These are phyloP conservation scores for Sanderia malayensis DNA, from an alignment of 30 jellyfish, hydroid and myxozoan genomes.

Conservation along the genomic window DNA sequence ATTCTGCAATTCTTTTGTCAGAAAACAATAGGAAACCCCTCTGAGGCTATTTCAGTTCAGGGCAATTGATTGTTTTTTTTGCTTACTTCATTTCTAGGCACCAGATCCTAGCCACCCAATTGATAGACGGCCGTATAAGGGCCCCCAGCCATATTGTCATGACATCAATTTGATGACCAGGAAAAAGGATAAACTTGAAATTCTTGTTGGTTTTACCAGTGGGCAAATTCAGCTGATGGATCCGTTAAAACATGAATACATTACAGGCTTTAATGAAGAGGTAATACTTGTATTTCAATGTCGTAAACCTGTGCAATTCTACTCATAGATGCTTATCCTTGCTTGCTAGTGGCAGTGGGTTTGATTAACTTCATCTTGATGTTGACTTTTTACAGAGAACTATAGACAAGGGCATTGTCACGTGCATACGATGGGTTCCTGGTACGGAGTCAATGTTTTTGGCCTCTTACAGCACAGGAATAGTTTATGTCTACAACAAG, in stretches of 20 bases:
- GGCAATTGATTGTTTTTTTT: no score
- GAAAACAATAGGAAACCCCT: no score
- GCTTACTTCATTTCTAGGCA: slow-evolving; percentile 55
- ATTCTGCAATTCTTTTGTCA: no score
- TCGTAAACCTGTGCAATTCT: no score
- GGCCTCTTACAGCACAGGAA: slow-evolving; percentile 81
- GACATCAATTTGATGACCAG: slow-evolving; percentile 87
- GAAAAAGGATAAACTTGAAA: slow-evolving; percentile 63
- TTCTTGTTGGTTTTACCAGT: slow-evolving; percentile 87
- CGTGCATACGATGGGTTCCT: slow-evolving; percentile 94
- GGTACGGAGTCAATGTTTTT: slow-evolving; percentile 81
- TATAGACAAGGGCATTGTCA: slow-evolving; percentile 84
- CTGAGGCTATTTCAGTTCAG: no score
- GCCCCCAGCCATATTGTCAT: slow-evolving; percentile 97
- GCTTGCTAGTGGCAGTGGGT: no score
- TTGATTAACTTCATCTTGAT: no score
- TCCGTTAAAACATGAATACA: slow-evolving; percentile 81
- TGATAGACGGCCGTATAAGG: slow-evolving; percentile 93
- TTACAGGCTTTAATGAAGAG: slow-evolving; percentile 93
- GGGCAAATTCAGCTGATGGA: slow-evolving; percentile 97
- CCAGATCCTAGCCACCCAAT: slow-evolving; percentile 88
- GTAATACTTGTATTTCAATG: no score
- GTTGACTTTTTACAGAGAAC: slow-evolving; percentile 59
- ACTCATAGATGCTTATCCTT: no score
- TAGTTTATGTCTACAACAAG: slow-evolving; percentile 78